Base-by-base conservation (phyloP, 2,797 vertebrate genomes). In the Carcharodon carcharias region DNA sequence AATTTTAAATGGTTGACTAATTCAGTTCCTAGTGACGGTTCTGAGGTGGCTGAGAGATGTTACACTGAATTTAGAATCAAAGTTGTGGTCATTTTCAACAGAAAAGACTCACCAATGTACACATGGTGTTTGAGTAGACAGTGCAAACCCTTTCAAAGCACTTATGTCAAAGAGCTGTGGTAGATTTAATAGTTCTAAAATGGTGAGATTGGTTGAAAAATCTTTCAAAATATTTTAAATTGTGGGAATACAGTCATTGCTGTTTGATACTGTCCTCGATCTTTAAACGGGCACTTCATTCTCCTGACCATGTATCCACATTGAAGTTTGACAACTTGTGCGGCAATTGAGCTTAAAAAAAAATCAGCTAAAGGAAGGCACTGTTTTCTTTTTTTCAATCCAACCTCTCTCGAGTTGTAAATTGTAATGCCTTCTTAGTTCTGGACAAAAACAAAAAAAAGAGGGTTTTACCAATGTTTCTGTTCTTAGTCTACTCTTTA, bases 361-460 rank as follows among this genome's bases (percentile, higher is more conserved):
- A 54, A 56, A 73, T 56, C 94, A 95, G 28, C 67, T 95, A 95
- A 95, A 95, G 94, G 50, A 95, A 95, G 94, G 56, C 94, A 95
- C 26, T 69, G 67, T n/a, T 95, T 95, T 77, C 6, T 50, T 73
- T 95, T 95, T 67, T 77, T 58, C 16, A 35, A 95, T 58, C 45
- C 50, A 95, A 71, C 69, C 45, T 54, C 3, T 50, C 54, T 5
- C 9, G 67, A 95, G 94, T 73, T 95, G 54, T 95, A 95, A 95
- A 73, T 77, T 73, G 69, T 73, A 73, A 35, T 35, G 67, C 56
- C 88, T 61, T 95, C 69, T 8, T 73, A 35, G 93, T 54, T 71
- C 56, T 95, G 94, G 77, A 73, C 50, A 56, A 77, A 93, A 93
- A 67, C n/a, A 56, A 89, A 89, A 65, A 50, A 65, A 93, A 50